phyloP scores from a whole-genome alignment of 2,797 vertebrate species.

The Astyanax mexicanus region DNA sequence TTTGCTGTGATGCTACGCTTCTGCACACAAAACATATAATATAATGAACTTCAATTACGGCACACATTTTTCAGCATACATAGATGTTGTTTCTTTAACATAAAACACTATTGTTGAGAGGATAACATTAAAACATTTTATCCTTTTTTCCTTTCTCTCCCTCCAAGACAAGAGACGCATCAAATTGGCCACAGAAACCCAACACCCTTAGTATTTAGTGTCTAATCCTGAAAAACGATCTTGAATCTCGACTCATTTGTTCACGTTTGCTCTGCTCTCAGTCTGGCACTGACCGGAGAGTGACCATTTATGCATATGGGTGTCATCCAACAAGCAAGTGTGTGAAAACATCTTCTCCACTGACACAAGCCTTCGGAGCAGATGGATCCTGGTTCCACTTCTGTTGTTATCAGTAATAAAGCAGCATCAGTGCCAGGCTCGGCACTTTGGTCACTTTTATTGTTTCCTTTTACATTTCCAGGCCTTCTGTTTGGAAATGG shows the following conservation, averaged over 20 bases:
- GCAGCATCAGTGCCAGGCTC: background rate
- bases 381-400: background rate
- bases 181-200: too few species aligned
- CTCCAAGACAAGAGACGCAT: too few species aligned
- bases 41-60: too few species aligned
- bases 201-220: background rate
- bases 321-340: background rate
- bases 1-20: too few species aligned
- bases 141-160: too few species aligned
- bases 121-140: too few species aligned
- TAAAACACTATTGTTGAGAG: too few species aligned
- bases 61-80: too few species aligned
- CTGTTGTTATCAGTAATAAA: background rate
- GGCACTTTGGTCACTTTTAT: conserved; percentile 10
- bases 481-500: background rate
- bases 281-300: background rate
- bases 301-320: background rate
- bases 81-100: too few species aligned
- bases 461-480: background rate
- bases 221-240: background rate
- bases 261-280: background rate
- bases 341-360: background rate
- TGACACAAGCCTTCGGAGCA: background rate
- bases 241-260: background rate
- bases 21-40: too few species aligned